Conservation (phyloP, 2,113 vertebrate genomes). For the Sinosuthora webbiana region DNA sequence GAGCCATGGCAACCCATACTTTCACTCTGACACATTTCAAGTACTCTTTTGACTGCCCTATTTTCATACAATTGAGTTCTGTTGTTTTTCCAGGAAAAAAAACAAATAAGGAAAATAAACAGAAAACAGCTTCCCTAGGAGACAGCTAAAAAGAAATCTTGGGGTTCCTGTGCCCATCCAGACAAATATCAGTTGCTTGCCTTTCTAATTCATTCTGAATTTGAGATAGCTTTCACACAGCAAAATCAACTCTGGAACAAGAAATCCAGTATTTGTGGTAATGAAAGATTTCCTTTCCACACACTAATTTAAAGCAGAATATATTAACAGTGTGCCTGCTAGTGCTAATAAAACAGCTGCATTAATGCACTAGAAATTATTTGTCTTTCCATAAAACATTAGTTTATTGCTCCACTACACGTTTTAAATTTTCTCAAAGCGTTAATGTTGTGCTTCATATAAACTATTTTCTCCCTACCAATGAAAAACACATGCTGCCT, state of each 20-base stretch:
- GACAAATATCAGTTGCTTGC: background rate
- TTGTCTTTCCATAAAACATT: background rate
- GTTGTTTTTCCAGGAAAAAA: background rate
- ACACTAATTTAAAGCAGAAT: background rate
- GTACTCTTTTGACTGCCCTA: background rate
- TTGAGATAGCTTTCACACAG: background rate
- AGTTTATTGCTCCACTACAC: background rate
- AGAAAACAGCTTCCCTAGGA: background rate
- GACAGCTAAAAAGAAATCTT: background rate
- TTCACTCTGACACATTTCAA: background rate
- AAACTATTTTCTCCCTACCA: background rate
- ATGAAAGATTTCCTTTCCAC: background rate
- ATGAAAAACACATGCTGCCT: background rate
- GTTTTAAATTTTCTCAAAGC: background rate
- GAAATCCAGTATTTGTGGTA: background rate
- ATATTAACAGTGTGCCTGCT: background rate
- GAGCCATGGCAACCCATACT: background rate
- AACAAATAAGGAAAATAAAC: background rate
- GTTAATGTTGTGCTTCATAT: background rate
- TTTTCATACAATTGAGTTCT: background rate
- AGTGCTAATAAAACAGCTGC: background rate
- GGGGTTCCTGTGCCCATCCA: background rate
- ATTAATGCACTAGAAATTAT: background rate
- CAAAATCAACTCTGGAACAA: background rate
- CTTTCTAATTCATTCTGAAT: background rate